phyloP scores from a whole-genome alignment of 2,888 invertebrate genomes.

The Drosophila infuscata region DNA sequence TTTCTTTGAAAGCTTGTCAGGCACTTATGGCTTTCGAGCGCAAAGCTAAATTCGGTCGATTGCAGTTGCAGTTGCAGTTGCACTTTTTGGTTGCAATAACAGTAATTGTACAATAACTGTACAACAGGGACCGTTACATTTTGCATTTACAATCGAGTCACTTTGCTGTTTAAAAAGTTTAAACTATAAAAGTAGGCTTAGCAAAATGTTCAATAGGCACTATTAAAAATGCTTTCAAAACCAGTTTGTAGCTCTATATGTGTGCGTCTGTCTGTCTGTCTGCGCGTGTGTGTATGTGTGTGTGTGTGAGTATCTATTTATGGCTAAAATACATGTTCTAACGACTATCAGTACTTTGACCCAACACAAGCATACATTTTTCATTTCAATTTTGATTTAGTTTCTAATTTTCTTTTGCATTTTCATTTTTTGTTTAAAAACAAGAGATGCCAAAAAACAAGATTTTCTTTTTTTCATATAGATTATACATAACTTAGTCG shows the following conservation, averaged over 20 bases:
- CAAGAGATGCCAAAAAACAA: slow-evolving; percentile 14
- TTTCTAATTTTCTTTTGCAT: slow-evolving; percentile 3
- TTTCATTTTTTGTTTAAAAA: slow-evolving; percentile 13
- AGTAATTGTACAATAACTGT: neutral
- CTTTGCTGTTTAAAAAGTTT: slow-evolving; percentile 43
- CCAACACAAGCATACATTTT: slow-evolving; percentile 37
- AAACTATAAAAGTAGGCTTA: slow-evolving; percentile 19
- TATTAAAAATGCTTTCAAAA: slow-evolving; percentile 20
- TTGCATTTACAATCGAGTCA: slow-evolving; percentile 19
- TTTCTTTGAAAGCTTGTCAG: slow-evolving; percentile 62
- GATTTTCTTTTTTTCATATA: neutral
- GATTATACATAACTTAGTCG: neutral
- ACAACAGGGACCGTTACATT: slow-evolving; percentile 4
- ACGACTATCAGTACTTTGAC: slow-evolving; percentile 51
- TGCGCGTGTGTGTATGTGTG: slow-evolving; percentile 12
- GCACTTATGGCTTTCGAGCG: slow-evolving; percentile 71
- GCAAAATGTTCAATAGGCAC: slow-evolving; percentile 20
- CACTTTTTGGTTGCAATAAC: slow-evolving; percentile 5
- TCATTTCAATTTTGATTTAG: slow-evolving; percentile 6
- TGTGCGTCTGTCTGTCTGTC: neutral
- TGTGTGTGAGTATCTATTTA: slow-evolving; percentile 14
- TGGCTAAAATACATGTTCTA: slow-evolving; percentile 35
- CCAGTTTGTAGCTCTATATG: slow-evolving; percentile 19
- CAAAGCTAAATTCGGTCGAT: slow-evolving; percentile 41
- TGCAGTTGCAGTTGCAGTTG: slow-evolving; percentile 20